Conservation (phyloP, 2,888 invertebrate genomes). For the Ophioninae sp. region DNA sequence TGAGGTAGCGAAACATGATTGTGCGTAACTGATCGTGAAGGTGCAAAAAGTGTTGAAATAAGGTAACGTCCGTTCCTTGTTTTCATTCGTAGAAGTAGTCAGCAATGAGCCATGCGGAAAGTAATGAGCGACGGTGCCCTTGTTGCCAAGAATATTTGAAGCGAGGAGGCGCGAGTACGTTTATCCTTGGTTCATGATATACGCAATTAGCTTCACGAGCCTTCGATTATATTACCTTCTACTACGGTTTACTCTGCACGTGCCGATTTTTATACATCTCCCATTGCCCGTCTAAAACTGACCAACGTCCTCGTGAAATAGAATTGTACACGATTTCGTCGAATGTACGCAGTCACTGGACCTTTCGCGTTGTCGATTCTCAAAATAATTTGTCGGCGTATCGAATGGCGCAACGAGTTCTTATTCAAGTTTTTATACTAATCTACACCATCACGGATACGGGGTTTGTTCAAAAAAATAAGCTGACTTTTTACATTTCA, state of each 20-base stretch:
- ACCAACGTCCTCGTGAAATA: neutral
- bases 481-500: no score
- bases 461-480: no score
- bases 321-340: neutral
- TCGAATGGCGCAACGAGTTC: neutral
- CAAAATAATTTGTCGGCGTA: neutral
- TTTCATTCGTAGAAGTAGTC: slow-evolving; percentile 25
- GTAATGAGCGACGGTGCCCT: slow-evolving; percentile 46
- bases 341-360: neutral
- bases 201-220: slow-evolving; percentile 29
- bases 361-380: neutral
- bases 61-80: slow-evolving; percentile 14
- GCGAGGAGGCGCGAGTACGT: slow-evolving; percentile 16
- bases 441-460: no score
- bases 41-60: slow-evolving; percentile 1
- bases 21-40: neutral
- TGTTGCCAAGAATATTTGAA: slow-evolving; percentile 39
- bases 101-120: slow-evolving; percentile 31
- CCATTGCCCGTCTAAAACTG: neutral
- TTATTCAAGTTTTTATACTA: neutral
- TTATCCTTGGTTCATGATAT: slow-evolving; percentile 41
- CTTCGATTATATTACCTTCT: slow-evolving; percentile 33
- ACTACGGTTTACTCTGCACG: neutral
- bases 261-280: neutral
- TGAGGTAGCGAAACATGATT: neutral